These are phyloP conservation scores for Barbus barbus DNA, from an alignment of 2,113 vertebrate species.

Conservation along the genomic window DNA sequence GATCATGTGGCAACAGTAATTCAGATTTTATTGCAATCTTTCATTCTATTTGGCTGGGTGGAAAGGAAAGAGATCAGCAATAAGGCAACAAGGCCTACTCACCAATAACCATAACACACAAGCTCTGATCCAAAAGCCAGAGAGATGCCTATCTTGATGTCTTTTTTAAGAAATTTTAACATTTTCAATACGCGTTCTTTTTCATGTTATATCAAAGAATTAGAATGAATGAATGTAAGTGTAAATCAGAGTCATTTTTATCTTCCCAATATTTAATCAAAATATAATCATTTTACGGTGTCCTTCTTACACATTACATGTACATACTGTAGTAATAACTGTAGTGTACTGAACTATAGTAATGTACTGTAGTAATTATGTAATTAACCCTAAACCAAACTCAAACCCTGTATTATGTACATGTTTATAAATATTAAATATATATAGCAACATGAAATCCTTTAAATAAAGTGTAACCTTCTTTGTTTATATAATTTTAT, in stretches of 20 bases:
- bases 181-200: neutral
- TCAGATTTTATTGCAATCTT: neutral
- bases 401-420: too few species aligned
- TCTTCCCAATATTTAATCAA: neutral
- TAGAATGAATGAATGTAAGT: neutral
- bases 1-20: constrained; percentile 8
- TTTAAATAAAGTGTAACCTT: neutral
- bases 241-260: too few species aligned
- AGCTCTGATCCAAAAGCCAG: neutral
- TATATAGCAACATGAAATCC: neutral
- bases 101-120: neutral
- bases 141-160: neutral
- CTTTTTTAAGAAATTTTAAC: neutral
- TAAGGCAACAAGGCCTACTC: neutral
- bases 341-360: too few species aligned
- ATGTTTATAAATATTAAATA: too few species aligned
- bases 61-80: neutral
- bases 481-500: neutral
- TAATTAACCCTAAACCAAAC: too few species aligned
- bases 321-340: too few species aligned
- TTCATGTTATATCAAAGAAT: neutral
- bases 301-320: too few species aligned
- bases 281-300: neutral
- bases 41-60: neutral
- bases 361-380: too few species aligned